Base-by-base conservation (phyloP, 2,797 vertebrate genomes). In the Epinephelus coioides region DNA sequence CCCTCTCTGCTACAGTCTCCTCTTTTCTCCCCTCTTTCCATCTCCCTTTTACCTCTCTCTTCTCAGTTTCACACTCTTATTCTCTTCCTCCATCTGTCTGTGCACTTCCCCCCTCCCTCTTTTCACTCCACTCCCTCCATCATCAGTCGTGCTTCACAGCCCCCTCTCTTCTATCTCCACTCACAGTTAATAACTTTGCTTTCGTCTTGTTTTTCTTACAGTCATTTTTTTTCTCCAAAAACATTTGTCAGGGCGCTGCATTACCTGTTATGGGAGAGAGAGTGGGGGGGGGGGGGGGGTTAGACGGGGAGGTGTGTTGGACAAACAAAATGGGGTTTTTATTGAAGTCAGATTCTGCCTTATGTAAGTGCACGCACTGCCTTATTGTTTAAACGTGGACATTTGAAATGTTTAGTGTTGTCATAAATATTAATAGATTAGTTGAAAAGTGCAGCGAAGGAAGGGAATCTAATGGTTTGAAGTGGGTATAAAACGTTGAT, bases 371-470 rank as follows among this genome's bases (percentile, higher is more conserved):
- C 90, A 87, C 65, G 53, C 81, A 56, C 83, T 86, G 82, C 83
- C 83, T 94, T 95, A 93, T 94, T 94, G 95, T 95, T 94, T 94
- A 93, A 95, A 94, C 70, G 80, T 89, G 84, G 91, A 90, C 89
- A 91, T 94, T 94, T 87, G 73, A 94, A 94, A 95, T 95, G 94
- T 95, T 95, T 95, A 94, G 94, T 86, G 88, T 94, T 92, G 92
- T 94, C 94, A 96, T 95, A 95, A 95, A 96, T 96, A 96, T 96
- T 95, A 95, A 96, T 96, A 94, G 92, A 93, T 94, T 90, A 91
- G 92, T 93, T 91, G 93, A 93, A 94, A 93, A 94, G 94, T 93
- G 89, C 88, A 88, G 91, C n/a, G 62, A 93, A 94, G 82, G 91
- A 93, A 90, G 86, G 69, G 81, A 88, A 93, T 93, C 88, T 95